A percentile compares a stretch with the other conserved stretches of the same genome.
Evolutionary conservation across 53 echinoderm and acorn worm species (phyloP).

Genomic region (Echinarachnius parma): DNA sequence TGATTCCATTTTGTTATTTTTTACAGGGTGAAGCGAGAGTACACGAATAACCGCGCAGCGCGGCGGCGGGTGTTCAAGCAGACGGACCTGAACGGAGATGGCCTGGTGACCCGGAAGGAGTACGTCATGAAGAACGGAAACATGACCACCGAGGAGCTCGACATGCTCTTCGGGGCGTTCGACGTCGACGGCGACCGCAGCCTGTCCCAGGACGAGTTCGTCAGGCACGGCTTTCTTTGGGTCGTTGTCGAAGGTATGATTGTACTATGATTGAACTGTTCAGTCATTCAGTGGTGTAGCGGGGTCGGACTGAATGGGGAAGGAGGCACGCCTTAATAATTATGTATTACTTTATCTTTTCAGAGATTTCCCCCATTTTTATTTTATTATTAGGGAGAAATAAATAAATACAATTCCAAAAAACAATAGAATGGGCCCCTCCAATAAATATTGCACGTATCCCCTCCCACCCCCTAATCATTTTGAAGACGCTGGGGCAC

Average conservation of each 20-base stretch:
- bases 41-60: conserved; percentile 39
- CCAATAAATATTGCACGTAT: no score
- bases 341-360: no score
- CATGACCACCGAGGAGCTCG: conserved; percentile 45
- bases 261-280: no score
- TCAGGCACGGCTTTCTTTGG: conserved; percentile 37
- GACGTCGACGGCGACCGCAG: conserved; percentile 41
- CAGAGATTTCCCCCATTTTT: no score
- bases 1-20: no score
- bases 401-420: no score
- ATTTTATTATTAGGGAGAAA: no score
- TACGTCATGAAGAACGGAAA: conserved; percentile 44
- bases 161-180: conserved; percentile 42
- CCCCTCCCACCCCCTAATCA: no score
- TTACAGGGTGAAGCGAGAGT: conserved; percentile 31
- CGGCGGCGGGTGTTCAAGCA: conserved; percentile 34
- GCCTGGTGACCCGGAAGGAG: conserved; percentile 43
- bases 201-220: conserved; percentile 42
- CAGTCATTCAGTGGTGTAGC: not conserved
- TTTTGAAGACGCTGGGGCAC: no score
- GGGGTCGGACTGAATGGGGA: no score
- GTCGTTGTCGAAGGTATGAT: conserved; percentile 35
- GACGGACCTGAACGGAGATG: conserved; percentile 38
- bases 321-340: no score
- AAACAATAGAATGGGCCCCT: no score